Conservation (phyloP, 1,140 invertebrate species). For the Neodiprion virginianus region DNA sequence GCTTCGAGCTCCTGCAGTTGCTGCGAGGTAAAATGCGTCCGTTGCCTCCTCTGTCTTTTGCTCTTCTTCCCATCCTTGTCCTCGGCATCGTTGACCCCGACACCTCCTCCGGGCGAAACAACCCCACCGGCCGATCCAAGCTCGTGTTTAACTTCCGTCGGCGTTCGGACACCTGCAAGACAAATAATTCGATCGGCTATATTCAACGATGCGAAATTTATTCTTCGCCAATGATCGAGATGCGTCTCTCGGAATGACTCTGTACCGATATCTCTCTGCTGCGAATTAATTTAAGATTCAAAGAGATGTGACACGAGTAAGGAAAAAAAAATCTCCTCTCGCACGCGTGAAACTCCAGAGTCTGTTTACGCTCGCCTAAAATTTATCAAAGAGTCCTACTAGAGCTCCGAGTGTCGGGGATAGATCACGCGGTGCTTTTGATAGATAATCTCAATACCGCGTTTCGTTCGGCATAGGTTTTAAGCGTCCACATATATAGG, state of each 20-base stretch:
- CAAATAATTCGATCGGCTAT: constrained; percentile 31
- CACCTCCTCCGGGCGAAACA: constrained; percentile 60
- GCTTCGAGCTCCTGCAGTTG: constrained; percentile 93
- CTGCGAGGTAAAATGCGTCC: constrained; percentile 96
- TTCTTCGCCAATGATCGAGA: too few species aligned
- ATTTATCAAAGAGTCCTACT: too few species aligned
- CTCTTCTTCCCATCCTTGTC: constrained; percentile 88
- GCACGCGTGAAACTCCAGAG: too few species aligned
- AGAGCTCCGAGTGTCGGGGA: neutral
- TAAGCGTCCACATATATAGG: constrained; percentile 3
- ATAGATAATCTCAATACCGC: constrained; percentile 26
- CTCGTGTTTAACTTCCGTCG: constrained; percentile 77
- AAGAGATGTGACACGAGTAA: too few species aligned
- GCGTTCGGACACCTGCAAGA: constrained; percentile 67
- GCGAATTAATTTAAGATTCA: too few species aligned
- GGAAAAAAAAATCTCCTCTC: too few species aligned
- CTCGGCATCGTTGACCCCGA: constrained; percentile 68
- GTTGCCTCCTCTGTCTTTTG: constrained; percentile 87
- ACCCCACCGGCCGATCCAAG: constrained; percentile 61
- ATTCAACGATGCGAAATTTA: neutral
- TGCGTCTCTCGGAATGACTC: too few species aligned
- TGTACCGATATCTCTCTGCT: too few species aligned
- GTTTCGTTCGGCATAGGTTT: constrained; percentile 20
- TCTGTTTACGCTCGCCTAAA: too few species aligned
- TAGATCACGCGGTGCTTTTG: constrained; percentile 27